Evolutionary conservation across 2,113 vertebrate species (phyloP).

Genomic region (Hystrix cristata): DNA sequence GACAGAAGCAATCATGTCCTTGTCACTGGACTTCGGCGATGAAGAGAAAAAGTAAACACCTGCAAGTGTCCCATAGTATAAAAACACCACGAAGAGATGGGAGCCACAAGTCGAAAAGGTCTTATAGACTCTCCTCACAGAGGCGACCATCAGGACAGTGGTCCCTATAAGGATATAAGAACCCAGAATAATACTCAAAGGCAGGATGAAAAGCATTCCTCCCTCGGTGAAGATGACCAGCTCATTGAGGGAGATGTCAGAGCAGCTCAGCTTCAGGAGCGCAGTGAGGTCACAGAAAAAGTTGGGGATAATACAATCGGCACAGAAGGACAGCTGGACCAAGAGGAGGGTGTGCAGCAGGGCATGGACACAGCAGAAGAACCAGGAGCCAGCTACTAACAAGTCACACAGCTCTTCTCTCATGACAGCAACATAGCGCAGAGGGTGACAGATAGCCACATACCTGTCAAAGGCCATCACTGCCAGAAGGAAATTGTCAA

Average conservation of each 20-base stretch:
- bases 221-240: slow-evolving; percentile 56
- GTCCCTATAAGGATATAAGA: slow-evolving; percentile 53
- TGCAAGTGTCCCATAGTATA: slow-evolving; percentile 75
- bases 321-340: slow-evolving; percentile 65
- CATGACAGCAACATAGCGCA: slow-evolving; percentile 71
- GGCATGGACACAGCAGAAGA: slow-evolving; percentile 40
- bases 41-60: slow-evolving; percentile 72
- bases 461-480: slow-evolving; percentile 79
- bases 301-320: slow-evolving; percentile 40
- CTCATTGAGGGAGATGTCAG: slow-evolving; percentile 65
- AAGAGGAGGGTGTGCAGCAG: slow-evolving; percentile 73
- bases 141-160: slow-evolving; percentile 26
- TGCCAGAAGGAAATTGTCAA: slow-evolving; percentile 73
- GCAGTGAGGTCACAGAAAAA: slow-evolving; percentile 78
- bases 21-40: background rate
- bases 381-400: slow-evolving; percentile 66
- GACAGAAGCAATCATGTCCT: slow-evolving; percentile 65
- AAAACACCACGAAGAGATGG: slow-evolving; percentile 75
- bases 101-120: slow-evolving; percentile 78
- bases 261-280: slow-evolving; percentile 71
- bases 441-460: slow-evolving; percentile 68
- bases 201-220: background rate
- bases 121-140: slow-evolving; percentile 61
- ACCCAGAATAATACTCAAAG: slow-evolving; percentile 37
- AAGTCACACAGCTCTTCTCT: slow-evolving; percentile 16